These are phyloP conservation scores for Zoroaster sp. DNA, from an alignment of 53 echinoderm and acorn worm species.

Conservation along the genomic window DNA sequence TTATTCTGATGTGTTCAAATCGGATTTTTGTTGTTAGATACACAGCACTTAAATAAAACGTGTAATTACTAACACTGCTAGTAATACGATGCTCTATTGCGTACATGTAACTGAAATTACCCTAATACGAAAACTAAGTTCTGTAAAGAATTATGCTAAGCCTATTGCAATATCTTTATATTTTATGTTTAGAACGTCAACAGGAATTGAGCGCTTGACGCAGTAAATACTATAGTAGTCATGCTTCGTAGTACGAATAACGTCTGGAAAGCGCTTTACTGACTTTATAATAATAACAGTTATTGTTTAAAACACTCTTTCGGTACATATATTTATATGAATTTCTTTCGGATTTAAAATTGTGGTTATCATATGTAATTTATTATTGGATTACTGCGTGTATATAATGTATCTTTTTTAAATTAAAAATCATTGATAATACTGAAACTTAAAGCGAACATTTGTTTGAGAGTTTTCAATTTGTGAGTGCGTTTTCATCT, in stretches of 20 bases:
- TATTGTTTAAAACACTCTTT: neutral
- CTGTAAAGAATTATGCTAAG: constrained; percentile 5
- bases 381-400: constrained; percentile 2
- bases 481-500: too few species aligned
- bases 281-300: neutral
- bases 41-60: neutral
- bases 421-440: neutral
- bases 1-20: too few species aligned
- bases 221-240: neutral
- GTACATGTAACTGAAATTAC: constrained; percentile 16
- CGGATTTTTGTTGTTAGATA: too few species aligned
- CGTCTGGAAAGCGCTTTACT: constrained; percentile 3
- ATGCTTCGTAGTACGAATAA: neutral
- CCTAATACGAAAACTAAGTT: neutral
- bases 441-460: neutral
- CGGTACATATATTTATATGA: constrained; percentile 48
- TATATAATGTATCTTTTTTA: neutral
- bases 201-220: neutral
- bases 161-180: constrained; percentile 58
- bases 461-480: too few species aligned
- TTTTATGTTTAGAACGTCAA: constrained; percentile 28
- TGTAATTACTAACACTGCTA: neutral
- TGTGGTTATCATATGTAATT: constrained; percentile 43
- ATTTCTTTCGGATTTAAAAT: neutral
- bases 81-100: neutral